phyloP scores from a whole-genome alignment of 2,113 vertebrate species.

The Perca flavescens region DNA sequence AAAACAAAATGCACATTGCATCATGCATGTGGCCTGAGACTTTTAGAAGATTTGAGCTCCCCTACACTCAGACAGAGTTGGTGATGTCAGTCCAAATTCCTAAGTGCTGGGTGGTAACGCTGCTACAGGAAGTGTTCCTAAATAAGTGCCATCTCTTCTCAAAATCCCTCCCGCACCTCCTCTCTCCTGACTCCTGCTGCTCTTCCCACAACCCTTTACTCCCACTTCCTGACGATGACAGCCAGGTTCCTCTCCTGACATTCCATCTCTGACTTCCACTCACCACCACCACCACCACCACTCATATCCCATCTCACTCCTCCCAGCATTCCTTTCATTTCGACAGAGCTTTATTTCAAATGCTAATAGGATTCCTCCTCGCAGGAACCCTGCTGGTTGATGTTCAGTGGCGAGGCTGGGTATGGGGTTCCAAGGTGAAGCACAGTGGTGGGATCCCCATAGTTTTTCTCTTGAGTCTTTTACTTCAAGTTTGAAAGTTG shows the following conservation, averaged over 20 bases:
- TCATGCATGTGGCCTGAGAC: no score
- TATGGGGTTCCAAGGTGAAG: conserved; percentile 7
- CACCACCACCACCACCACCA: conserved; percentile 23
- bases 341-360: conserved; percentile 66
- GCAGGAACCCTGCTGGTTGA: conserved; percentile 26
- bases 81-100: not conserved
- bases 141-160: conserved; percentile 86
- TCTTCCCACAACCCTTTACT: conserved; percentile 75
- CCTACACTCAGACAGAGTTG: not conserved
- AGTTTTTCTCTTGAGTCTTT: conserved; percentile 1
- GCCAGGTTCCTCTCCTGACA: conserved; percentile 86
- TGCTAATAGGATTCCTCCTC: conserved; percentile 33
- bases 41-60: not conserved
- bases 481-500: not conserved
- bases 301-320: conserved; percentile 41
- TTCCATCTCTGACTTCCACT: conserved; percentile 60
- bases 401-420: not conserved
- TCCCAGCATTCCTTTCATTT: conserved; percentile 65
- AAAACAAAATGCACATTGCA: not conserved
- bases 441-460: not conserved
- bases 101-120: conserved; percentile 4
- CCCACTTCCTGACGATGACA: conserved; percentile 91
- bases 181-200: conserved; percentile 74
- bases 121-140: conserved; percentile 59
- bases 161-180: conserved; percentile 69